Base-by-base conservation (phyloP, 1,140 invertebrate genomes). In the Panagrolaimus sp. region DNA sequence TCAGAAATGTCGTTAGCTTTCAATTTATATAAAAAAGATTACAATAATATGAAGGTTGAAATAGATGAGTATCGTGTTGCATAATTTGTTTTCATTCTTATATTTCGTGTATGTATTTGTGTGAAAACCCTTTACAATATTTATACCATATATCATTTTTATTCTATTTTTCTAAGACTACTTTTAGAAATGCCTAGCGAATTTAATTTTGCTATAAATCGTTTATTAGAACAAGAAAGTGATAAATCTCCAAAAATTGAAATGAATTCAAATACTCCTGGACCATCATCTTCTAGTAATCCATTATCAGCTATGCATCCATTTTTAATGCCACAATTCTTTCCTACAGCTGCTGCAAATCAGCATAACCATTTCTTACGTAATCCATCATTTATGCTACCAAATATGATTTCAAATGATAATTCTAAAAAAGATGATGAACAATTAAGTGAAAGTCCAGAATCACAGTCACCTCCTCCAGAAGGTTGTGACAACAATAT, bases 161-260 rank as follows among this genome's bases (percentile, higher is more conserved):
- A 4, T 38, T 38, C 31, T 4, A 2, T 4, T 4, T 7, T 38
- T 38, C 31, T 38, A 38, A 4, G 2, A 38, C 7, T 38, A n/a
- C n/a, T 57, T 25, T 27, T 13, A 25, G 20, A 11, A 27, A 57
- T 57, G 51, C 51, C 51, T 11, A 27, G 20, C 13, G 51, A 57
- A 20, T 57, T 57, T 57, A 57, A 57, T 25, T 57, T 57, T 57
- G 51, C 51, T 20, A 57, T 57, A 25, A 57, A 57, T 16, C 51
- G 51, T 14, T 57, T 57, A 57, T 27, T 57, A 20, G 51, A 57
- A 8, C 51, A 57, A 57, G 27, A 57, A 27, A 20, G 27, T 25
- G 51, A 57, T 13, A 20, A 20, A 11, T 57, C 51, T n/a, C 8
- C 48, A 8, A 11, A 20, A 13, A 27, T 13, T 57, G 27, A 11